Base-by-base conservation (phyloP, 2,113 vertebrate species). In the Crypturellus undulatus region DNA sequence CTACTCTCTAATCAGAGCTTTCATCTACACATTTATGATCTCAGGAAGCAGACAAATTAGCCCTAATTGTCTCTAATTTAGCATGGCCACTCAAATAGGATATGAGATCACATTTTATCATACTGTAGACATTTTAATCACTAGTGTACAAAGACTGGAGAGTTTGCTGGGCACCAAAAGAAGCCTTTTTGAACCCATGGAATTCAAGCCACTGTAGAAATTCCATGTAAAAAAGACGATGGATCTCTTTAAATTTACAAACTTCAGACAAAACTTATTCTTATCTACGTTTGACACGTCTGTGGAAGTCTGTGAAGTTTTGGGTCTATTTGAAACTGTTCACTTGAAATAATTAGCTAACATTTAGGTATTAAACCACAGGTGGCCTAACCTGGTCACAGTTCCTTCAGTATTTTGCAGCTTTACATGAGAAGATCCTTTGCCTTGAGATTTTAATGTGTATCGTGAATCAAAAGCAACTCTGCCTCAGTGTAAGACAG, bases 21-120 rank as follows among this genome's bases (percentile, higher is more conserved):
- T 88, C 79, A 92, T 92, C 91, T 95, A 47, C 56, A 71, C 85
- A 64, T 90, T 95, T 94, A 79, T 81, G 88, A 80, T 64, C 68
- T 84, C 52, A 83, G 71, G 73, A 95, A 87, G 80, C 78, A 95
- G 65, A 52, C 76, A 91, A 84, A 77, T 94, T 80, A 87, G 15
- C 89, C 72, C 62, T 90, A 95, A 96, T 90, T 94, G 73, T 36
- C 22, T 93, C 60, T 92, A 94, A 92, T 94, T 94, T 96, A 70
- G 93, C 78, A 89, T 95, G 92, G 86, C 49, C 84, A 85, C 52
- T 95, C 88, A 87, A 85, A 76, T 36, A 93, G 92, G 92, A 77
- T 95, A 93, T 91, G 93, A 93, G 62, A 78, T 92, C 91, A 87
- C 69, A 70, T 95, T 93, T 93, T 92, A 95, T 89, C 72, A 86